Percentiles rank a stretch among this genome's conserved stretches.
These are phyloP conservation scores for Magallana angulata DNA, from an alignment of 1,140 invertebrate species.

Conservation along the genomic window DNA sequence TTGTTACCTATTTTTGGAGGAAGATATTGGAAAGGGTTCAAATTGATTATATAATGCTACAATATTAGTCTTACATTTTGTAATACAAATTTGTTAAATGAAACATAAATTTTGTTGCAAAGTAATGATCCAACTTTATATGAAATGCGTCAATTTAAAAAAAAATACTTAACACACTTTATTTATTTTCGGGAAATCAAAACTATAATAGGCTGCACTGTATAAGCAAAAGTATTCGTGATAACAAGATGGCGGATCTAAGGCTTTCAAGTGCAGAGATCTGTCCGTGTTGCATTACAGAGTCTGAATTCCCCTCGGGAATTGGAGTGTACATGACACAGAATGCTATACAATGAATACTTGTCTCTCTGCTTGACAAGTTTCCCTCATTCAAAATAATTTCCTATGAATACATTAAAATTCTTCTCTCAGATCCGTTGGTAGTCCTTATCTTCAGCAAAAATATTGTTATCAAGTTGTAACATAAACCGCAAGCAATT, in stretches of 20 bases:
- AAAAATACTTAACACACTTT: no score
- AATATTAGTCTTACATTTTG: no score
- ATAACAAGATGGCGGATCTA: conserved; percentile 36
- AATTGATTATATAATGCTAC: no score
- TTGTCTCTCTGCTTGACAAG: conserved; percentile 39
- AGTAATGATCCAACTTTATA: no score
- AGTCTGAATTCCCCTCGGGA: conserved; percentile 10
- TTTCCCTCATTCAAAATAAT: conserved; percentile 34
- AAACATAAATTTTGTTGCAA: no score
- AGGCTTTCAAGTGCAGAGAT: not conserved
- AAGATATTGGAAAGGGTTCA: no score
- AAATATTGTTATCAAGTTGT: conserved; percentile 52
- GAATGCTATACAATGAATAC: conserved; percentile 28
- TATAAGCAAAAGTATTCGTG: not conserved
- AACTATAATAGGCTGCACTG: no score
- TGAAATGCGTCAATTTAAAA: no score
- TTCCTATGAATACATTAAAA: conserved; percentile 51
- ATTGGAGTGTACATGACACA: conserved; percentile 8
- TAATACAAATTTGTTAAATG: no score
- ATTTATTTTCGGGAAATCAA: no score
- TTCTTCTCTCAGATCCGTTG: conserved; percentile 53
- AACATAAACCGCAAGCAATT: conserved; percentile 43
- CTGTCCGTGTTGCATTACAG: not conserved
- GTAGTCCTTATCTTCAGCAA: conserved; percentile 49
- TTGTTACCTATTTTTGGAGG: no score